Evolutionary conservation across 2,113 vertebrate species (phyloP).

Genomic region (Sylvia atricapilla): DNA sequence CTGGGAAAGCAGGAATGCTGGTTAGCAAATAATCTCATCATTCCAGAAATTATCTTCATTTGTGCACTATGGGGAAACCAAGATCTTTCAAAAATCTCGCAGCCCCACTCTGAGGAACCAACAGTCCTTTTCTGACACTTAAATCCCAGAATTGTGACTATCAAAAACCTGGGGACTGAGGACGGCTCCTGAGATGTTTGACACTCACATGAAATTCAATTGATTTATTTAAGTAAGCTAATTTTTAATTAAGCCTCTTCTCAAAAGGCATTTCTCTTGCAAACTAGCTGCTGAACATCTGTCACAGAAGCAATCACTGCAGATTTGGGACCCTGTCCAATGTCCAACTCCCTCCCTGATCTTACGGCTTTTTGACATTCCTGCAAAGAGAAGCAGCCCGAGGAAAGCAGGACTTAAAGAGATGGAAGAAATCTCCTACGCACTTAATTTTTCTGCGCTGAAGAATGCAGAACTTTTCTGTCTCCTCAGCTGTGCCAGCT

Average conservation of each 20-base stretch:
- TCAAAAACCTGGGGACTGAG: not conserved
- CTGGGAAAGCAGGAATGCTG: not conserved
- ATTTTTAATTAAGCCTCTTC: not conserved
- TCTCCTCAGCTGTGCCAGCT: too few relatives aligned
- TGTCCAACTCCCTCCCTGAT: not conserved
- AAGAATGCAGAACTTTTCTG: too few relatives aligned
- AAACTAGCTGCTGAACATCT: not conserved
- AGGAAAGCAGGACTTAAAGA: not conserved
- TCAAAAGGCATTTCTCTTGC: not conserved
- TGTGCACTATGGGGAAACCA: not conserved
- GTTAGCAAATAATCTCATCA: not conserved
- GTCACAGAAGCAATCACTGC: not conserved
- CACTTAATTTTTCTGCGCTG: too few relatives aligned
- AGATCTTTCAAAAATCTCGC: not conserved
- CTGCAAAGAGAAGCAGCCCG: not conserved
- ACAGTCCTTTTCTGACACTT: not conserved
- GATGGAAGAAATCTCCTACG: too few relatives aligned
- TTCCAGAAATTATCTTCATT: not conserved
- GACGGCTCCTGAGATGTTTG: not conserved
- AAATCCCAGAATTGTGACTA: not conserved
- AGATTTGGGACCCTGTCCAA: not conserved
- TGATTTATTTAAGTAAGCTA: not conserved
- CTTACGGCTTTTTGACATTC: not conserved
- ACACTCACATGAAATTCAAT: not conserved
- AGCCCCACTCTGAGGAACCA: not conserved